These are phyloP conservation scores for Orcinus orca DNA, from an alignment of 2,113 vertebrate genomes.

Conservation along the genomic window DNA sequence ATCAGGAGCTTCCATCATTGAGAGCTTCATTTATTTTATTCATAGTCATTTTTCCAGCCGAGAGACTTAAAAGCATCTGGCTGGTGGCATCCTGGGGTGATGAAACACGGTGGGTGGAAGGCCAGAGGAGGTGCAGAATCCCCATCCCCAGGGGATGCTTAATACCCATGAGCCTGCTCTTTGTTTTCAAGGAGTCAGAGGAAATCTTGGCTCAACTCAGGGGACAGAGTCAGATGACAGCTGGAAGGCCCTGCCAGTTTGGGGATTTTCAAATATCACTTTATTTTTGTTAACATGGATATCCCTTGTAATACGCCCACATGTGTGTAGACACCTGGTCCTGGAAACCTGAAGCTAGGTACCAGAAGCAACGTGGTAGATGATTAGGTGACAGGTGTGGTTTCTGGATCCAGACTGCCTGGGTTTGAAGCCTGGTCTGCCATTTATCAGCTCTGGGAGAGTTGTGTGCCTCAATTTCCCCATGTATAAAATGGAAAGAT, in stretches of 20 bases:
- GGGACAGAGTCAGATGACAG: background rate
- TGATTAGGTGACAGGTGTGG: background rate
- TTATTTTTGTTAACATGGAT: background rate
- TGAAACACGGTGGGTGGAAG: background rate
- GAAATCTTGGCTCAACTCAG: background rate
- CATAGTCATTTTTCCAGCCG: conserved; percentile 60
- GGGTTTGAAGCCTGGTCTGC: background rate
- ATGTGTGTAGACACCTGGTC: background rate
- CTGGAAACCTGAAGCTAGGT: background rate
- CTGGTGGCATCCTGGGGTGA: background rate
- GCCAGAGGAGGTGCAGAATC: background rate
- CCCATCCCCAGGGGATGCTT: background rate
- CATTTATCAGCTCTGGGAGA: background rate
- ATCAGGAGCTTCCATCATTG: background rate
- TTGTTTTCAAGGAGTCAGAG: background rate
- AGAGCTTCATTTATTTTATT: conserved; percentile 56
- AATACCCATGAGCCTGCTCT: background rate
- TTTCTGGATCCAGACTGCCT: background rate
- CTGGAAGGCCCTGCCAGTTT: background rate
- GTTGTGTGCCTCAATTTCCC: background rate
- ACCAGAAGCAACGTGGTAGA: background rate
- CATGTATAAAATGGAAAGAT: background rate
- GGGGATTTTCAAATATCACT: background rate
- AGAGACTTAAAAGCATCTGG: conserved; percentile 43
- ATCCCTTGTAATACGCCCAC: background rate